Evolutionary conservation across 2,888 invertebrate genomes (phyloP), one percentile per base, ranked within the genome.

Genomic region (Orthosia gracilis): DNA sequence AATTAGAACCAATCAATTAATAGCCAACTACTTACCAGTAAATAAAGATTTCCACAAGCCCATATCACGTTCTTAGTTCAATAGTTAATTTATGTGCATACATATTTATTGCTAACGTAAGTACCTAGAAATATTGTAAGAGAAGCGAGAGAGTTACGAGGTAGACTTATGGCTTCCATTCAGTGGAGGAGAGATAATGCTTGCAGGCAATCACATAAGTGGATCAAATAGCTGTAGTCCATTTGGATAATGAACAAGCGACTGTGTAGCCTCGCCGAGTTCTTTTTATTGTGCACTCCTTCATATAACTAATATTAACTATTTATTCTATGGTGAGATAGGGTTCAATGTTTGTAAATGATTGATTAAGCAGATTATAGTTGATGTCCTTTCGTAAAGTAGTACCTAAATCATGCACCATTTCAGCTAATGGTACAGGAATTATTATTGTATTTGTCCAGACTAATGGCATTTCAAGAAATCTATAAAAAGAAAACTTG

Each of bases 161-260:
- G 94, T 94, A 95, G 94, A 96, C 95, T 95, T 96, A 96, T 95
- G 94, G 95, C 92, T 94, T 93, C 94, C 94, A 96, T 96, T 96
- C 96, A 92, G 92, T 91, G 90, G 91, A 94, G 90, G 91, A 95
- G 93, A 96, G 96, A 96, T 96, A 96, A 96, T 96, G 95, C 94
- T 95, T 94, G 94, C 95, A 96, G 94, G 96, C 96, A 96, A 96
- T 96, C 96, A 94, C 96, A 96, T 96, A 96, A 96, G 96, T 96
- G 96, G 96, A 96, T 96, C 96, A 96, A 96, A 96, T 96, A 96
- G 95, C 95, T 95, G 94, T 94, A 96, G 95, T 96, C 96, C 96
- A 96, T 96, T 96, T 96, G 95, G 94, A 94, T 96, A 96, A 96
- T 96, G 96, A 96, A 96, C 95, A 94, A 93, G 94, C 92, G 93